Percentiles rank a stretch among this genome's conserved stretches.
phyloP scores from a whole-genome alignment of 2,113 vertebrate species.

The Indicator indicator region DNA sequence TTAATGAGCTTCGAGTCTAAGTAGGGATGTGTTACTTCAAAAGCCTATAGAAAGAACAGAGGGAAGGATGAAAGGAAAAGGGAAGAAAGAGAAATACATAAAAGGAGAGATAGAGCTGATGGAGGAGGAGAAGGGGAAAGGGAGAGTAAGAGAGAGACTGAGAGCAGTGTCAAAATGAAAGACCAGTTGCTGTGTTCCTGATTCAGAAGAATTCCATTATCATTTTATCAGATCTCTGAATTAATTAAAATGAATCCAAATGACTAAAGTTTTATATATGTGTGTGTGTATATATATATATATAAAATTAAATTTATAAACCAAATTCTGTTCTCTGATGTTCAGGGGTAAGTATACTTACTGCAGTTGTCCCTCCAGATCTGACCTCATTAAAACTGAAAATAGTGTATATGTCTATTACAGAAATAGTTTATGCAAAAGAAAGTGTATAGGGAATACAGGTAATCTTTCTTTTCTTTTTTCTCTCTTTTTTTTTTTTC shows the following conservation, averaged over 20 bases:
- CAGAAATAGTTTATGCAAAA: not conserved
- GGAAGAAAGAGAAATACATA: not conserved
- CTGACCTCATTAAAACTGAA: not conserved
- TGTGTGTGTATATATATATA: not conserved
- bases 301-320: not conserved
- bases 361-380: not conserved
- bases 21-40: not conserved
- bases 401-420: not conserved
- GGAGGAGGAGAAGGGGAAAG: not conserved
- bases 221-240: not conserved
- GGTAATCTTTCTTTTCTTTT: not conserved
- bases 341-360: not conserved
- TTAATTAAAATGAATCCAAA: not conserved
- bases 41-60: not conserved
- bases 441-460: not conserved
- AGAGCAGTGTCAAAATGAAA: not conserved
- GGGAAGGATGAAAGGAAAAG: not conserved
- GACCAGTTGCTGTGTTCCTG: not conserved
- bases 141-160: not conserved
- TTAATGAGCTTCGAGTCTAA: not conserved
- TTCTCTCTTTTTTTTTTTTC: too few relatives aligned
- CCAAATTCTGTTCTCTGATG: not conserved
- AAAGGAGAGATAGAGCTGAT: not conserved
- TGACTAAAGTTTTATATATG: not conserved
- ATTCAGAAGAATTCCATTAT: not conserved